Evolutionary conservation across 2,797 vertebrate species (phyloP), one percentile per base, ranked within the genome.

Genomic region (Echiichthys vipera): DNA sequence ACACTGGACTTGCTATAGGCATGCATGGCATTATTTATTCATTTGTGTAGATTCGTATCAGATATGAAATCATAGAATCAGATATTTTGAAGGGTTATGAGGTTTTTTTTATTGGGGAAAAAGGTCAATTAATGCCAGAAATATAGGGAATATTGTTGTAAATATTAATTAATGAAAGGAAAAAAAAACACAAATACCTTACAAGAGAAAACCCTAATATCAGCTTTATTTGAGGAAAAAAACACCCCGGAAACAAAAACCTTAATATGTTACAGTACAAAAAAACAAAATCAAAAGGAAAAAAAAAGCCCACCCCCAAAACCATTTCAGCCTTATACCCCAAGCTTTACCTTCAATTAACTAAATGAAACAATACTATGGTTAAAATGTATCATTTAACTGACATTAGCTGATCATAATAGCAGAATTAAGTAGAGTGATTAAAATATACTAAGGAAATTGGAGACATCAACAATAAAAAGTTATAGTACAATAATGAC

Each of bases 401-500:
- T 82, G 75, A 85, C 67, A 84, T 80, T 86, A 84, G 56, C 55
- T 86, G 83, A 91, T 82, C 65, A 80, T 84, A 79, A 88, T 85
- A 89, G 74, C 80, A 90, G 80, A 80, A 89, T 91, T 87, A 91
- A 84, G 86, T 86, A 86, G 89, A 86, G 90, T 76, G 63, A 83
- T 84, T 91, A 89, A 92, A 91, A 91, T 80, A 88, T 78, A 83
- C 83, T 85, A 83, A 75, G 76, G 86, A 84, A 88, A 88, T 87
- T 75, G 89, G 67, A 89, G 53, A 90, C 79, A 79, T 85, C 75
- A 88, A 86, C 71, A 84, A 84, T 86, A 87, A 87, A 88, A 89
- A 88, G 82, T 82, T 83, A 83, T 83, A 87, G 71, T 89, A 88
- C 85, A 92, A 90, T 80, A 81, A 84, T 82, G 73, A 84, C 81